Percentiles rank a stretch among this genome's conserved stretches.
Conservation (phyloP, 2,113 vertebrate species). For the Protobothrops flavoviridis region DNA sequence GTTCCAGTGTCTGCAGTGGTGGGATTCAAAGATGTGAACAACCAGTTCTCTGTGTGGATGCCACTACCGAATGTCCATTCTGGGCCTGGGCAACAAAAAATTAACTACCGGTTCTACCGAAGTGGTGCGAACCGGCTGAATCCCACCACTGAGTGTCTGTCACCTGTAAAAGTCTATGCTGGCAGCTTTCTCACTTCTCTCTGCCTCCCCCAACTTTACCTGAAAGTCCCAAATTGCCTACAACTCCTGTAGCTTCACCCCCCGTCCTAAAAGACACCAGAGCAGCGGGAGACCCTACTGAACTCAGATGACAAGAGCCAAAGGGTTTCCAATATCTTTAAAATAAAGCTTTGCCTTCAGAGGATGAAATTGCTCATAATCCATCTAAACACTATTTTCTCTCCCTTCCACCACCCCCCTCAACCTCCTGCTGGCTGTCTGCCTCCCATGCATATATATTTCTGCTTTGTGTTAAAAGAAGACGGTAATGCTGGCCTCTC, state of each 20-base stretch:
- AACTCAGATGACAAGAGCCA: slow-evolving; percentile 5
- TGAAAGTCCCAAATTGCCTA: slow-evolving; percentile 8
- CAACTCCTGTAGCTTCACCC: not conserved
- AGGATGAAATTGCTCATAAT: slow-evolving; percentile 35
- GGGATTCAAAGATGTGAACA: too few species aligned
- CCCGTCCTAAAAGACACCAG: not conserved
- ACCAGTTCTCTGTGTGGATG: too few species aligned
- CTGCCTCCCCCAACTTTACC: not conserved
- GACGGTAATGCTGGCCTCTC: not conserved
- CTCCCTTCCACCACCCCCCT: not conserved
- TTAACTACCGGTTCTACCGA: too few species aligned
- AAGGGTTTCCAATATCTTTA: slow-evolving; percentile 4
- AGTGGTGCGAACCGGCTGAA: too few species aligned
- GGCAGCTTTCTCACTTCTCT: not conserved
- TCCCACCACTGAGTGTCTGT: not conserved
- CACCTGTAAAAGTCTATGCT: not conserved
- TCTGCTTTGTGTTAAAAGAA: slow-evolving; percentile 26
- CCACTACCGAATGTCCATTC: too few species aligned
- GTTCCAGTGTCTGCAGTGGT: not conserved
- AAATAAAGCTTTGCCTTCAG: slow-evolving; percentile 26
- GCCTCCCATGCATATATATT: slow-evolving; percentile 9
- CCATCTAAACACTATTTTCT: slow-evolving; percentile 16
- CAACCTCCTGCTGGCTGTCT: slow-evolving; percentile 1
- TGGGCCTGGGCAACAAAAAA: too few species aligned
- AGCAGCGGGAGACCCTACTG: not conserved